Evolutionary conservation across 1,140 invertebrate species (phyloP).

Genomic region (Hycleus phaleratus): DNA sequence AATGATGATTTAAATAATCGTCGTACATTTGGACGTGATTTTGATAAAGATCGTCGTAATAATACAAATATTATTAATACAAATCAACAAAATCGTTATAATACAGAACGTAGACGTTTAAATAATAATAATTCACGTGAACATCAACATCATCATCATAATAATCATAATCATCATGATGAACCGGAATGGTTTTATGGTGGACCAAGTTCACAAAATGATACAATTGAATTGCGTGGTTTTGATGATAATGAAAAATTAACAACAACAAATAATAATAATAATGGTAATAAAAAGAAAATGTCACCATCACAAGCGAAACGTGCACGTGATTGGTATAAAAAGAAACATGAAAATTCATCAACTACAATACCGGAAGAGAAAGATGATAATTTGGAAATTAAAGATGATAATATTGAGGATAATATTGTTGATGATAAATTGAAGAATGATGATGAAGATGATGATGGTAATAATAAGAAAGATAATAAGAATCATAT

Average conservation of each 20-base stretch:
- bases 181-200: conserved; percentile 57
- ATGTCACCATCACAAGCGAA: conserved; percentile 42
- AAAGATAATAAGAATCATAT: conserved; percentile 30
- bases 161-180: background rate
- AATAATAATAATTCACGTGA: conserved; percentile 35
- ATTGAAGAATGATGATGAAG: background rate
- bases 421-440: background rate
- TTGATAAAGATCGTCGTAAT: conserved; percentile 37
- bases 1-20: conserved; percentile 34
- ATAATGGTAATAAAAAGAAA: conserved; percentile 39
- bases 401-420: background rate
- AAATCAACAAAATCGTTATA: conserved; percentile 23
- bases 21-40: conserved; percentile 45
- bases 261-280: background rate
- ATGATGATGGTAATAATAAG: conserved; percentile 32
- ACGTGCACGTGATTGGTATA: conserved; percentile 29
- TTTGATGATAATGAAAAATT: conserved; percentile 62
- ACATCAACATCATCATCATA: background rate
- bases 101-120: conserved; percentile 43
- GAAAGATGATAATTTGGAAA: background rate
- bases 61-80: background rate
- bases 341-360: conserved; percentile 21
- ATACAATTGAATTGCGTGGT: conserved; percentile 87
- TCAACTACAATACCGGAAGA: background rate
- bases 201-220: conserved; percentile 81